phyloP scores from a whole-genome alignment of 2,888 invertebrate genomes.

The Gandaritis pyraliata region DNA sequence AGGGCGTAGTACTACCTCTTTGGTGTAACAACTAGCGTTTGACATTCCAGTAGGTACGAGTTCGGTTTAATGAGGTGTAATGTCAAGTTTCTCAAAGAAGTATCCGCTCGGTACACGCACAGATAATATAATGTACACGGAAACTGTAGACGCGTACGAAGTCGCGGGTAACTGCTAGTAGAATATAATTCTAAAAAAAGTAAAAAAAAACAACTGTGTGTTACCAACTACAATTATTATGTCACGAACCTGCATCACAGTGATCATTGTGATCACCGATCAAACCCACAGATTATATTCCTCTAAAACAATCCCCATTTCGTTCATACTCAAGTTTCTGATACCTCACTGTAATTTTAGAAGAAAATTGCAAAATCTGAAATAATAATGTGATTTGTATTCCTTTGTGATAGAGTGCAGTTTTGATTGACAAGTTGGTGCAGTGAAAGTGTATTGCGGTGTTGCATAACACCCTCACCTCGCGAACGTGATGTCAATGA shows the following conservation, averaged over 20 bases:
- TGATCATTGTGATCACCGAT: constrained; percentile 21
- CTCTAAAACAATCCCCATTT: constrained; percentile 10
- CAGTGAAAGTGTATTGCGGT: constrained; percentile 73
- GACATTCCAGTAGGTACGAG: too few species aligned
- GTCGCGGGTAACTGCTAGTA: too few species aligned
- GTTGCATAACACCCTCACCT: constrained; percentile 73
- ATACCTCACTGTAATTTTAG: constrained; percentile 38
- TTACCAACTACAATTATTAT: constrained; percentile 1
- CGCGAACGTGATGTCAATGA: constrained; percentile 52
- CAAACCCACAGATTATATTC: constrained; percentile 24
- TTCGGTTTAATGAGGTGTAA: too few species aligned
- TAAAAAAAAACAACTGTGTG: too few species aligned
- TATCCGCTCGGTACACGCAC: too few species aligned
- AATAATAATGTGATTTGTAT: constrained; percentile 23
- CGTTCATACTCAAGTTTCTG: constrained; percentile 23
- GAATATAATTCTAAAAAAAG: too few species aligned
- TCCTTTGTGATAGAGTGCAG: constrained; percentile 45
- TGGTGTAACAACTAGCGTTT: too few species aligned
- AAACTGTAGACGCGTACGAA: too few species aligned
- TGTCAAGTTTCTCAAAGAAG: too few species aligned
- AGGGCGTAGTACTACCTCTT: too few species aligned
- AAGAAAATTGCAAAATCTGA: constrained; percentile 28
- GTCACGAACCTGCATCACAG: constrained; percentile 26
- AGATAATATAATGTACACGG: too few species aligned
- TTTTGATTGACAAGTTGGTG: constrained; percentile 47